Base-by-base conservation (phyloP, 2,113 vertebrate genomes). In the Trematocara zebra region DNA sequence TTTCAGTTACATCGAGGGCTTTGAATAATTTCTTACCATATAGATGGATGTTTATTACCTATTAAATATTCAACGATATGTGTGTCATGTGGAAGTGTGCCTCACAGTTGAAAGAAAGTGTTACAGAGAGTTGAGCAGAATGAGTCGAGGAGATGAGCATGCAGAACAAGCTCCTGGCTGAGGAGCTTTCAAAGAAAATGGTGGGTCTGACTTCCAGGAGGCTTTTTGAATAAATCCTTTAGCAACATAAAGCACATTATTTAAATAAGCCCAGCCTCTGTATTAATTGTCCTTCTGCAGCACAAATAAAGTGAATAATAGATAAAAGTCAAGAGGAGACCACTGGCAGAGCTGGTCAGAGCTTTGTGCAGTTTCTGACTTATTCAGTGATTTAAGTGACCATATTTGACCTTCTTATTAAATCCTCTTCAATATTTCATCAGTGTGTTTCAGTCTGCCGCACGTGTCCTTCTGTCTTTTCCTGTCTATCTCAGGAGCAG, bases 101-200 rank as follows among this genome's bases (percentile, higher is more conserved):
- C 14, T 72, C 49, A 37, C 42, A 82, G 18, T 35, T 26, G 23
- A 35, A 78, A 31, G 20, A 74, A 74, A 74, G 23, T 0, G 15
- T 3, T 23, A 42, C 64, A 9, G 64, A 11, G 35, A 14, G 35
- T 69, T 42, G 35, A 9, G 64, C 5, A 42, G 37, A 69, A 69
- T 69, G 64, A 40, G n/a, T 8, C 6, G 20, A 69, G 15, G 97
- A 99, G 56, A 98, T 96, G 89, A 97, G 94, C 37, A 89, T 96
- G 18, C 96, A 99, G 94, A 98, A 98, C 93, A 96, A 98, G 81
- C 94, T 97, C 3, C 94, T 99, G 81, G 96, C 97, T 3, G 97
- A 98, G 1, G 98, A 99, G 83, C 95, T 98, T 23, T 93, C 80
- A 26, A 81, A 76, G 85, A 95, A 95, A 93, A 95, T 94, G 94